A percentile compares a stretch with the other conserved stretches of the same genome.
These are phyloP conservation scores for Zaprionus ornatus DNA, from an alignment of 1,140 invertebrate genomes.

Conservation along the genomic window DNA sequence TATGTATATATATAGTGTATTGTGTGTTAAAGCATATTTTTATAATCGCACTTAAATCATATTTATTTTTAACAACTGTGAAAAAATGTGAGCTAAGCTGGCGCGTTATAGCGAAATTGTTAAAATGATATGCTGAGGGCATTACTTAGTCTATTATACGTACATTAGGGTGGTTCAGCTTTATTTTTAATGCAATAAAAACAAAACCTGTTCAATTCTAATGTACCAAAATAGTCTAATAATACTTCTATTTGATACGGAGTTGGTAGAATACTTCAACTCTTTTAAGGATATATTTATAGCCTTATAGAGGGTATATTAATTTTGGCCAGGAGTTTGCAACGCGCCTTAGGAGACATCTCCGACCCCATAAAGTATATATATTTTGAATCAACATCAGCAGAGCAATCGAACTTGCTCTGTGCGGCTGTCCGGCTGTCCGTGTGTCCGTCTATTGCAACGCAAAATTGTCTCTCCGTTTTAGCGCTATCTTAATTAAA, in stretches of 20 bases:
- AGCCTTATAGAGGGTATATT: too few species aligned
- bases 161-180: neutral
- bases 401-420: too few species aligned
- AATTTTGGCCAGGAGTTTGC: too few species aligned
- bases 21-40: slow-evolving; percentile 46
- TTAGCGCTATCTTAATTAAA: too few species aligned
- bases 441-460: too few species aligned
- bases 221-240: neutral
- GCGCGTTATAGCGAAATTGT: neutral
- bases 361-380: too few species aligned
- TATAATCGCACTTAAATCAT: slow-evolving; percentile 34
- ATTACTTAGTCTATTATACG: neutral
- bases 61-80: slow-evolving; percentile 4
- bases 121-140: neutral
- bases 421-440: too few species aligned
- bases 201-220: neutral
- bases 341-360: too few species aligned
- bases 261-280: too few species aligned
- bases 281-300: too few species aligned
- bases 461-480: too few species aligned
- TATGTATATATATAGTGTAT: slow-evolving; percentile 5
- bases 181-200: neutral
- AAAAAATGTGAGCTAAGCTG: slow-evolving; percentile 2
- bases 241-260: neutral
- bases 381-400: too few species aligned